Base-by-base conservation (phyloP, 1,140 invertebrate genomes). In the Macrosteles quadrilineatus region DNA sequence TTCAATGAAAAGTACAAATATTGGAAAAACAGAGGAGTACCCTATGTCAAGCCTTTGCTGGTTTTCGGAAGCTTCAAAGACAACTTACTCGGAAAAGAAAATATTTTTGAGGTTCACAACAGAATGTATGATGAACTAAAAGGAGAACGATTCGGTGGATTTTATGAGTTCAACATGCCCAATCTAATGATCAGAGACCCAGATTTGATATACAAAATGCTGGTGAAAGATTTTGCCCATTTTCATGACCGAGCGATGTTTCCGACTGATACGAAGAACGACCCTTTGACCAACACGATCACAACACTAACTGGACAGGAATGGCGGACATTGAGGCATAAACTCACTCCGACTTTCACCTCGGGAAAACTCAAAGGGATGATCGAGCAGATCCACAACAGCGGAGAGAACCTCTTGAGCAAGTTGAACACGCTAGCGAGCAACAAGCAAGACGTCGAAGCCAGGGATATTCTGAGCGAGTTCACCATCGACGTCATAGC, bases 361-460 rank as follows among this genome's bases (percentile, higher is more conserved):
- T 80, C 85, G 0, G 82, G 80, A 2, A 87, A 86, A 76, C 77
- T 88, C 11, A 87, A 85, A 73, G 74, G 72, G 0, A 86, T 87
- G 82, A 85, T 86, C 12, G 71, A 72, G 1, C 77, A 82, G 0
- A 73, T 86, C 1, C 75, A 81, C 17, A 78, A 83, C 36, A 78
- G 80, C 55, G 80, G 80, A 1, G 77, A 81, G 25, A 69, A 73
- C 19, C 62, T 86, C 32, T 70, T 76, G 1, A 71, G 78, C 6
- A 75, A 53, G 25, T 63, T 78, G 53, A 55, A 36, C 12, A 83
- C 84, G 17, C 82, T 23, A 30, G 30, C 21, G 3, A 47, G 88
- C n/a, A 72, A 85, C 32, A 69, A 29, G 0, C 23, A 68, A 23
- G 19, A 55, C 0, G 40, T 80, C 9, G 76, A 80, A n/a, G 57